These are phyloP conservation scores for Caenorhabditis auriculariae DNA, from an alignment of 2,888 invertebrate species.

Conservation along the genomic window DNA sequence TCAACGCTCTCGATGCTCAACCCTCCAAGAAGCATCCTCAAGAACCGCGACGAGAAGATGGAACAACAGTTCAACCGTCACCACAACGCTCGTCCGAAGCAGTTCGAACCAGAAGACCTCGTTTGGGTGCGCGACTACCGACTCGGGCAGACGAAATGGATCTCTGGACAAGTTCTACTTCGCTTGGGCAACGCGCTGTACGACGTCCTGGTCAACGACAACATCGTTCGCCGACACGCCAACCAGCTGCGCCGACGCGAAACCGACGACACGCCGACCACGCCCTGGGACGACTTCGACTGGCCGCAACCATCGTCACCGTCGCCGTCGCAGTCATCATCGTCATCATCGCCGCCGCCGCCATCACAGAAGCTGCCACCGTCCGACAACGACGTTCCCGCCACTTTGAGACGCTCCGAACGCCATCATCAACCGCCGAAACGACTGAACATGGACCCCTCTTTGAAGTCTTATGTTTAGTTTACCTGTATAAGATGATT, in stretches of 20 bases:
- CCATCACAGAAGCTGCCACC: not conserved
- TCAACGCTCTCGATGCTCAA: conserved; percentile 6
- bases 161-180: conserved; percentile 1
- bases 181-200: not conserved
- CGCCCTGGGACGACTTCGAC: conserved; percentile 3
- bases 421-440: too few relatives aligned
- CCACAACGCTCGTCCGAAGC: not conserved
- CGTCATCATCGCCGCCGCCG: not conserved
- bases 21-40: not conserved
- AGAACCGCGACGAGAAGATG: not conserved
- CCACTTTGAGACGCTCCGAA: too few relatives aligned
- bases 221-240: conserved; percentile 2
- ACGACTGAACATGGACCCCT: too few relatives aligned
- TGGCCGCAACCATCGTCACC: not conserved
- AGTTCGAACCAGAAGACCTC: conserved; percentile 6
- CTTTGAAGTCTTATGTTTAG: too few relatives aligned
- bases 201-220: not conserved
- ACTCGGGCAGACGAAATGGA: conserved; percentile 2
- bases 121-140: conserved; percentile 11
- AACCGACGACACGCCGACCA: not conserved
- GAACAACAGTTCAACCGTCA: conserved; percentile 14
- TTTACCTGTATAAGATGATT: too few relatives aligned
- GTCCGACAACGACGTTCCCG: not conserved
- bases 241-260: conserved; percentile 7
- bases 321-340: not conserved